phyloP scores from a whole-genome alignment of 2,888 invertebrate genomes.

The Caenorhabditis sp. region DNA sequence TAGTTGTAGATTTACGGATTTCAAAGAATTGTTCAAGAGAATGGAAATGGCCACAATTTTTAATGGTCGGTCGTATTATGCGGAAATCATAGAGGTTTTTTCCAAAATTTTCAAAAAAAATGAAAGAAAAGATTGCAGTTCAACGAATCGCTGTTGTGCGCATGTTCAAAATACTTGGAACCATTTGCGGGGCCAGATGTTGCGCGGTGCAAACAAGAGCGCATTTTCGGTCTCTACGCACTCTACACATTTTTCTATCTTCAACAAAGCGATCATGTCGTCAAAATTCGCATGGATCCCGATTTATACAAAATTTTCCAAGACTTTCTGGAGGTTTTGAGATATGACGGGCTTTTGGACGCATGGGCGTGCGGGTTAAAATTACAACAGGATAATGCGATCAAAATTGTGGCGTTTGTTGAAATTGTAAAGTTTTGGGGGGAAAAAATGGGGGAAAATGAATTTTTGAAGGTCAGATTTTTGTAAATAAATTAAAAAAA shows the following conservation, averaged over 20 bases:
- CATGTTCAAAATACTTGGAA: constrained; percentile 21
- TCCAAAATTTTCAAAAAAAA: not conserved
- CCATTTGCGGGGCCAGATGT: constrained; percentile 4
- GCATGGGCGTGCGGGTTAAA: constrained; percentile 16
- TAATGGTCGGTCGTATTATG: constrained; percentile 21
- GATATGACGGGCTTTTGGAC: constrained; percentile 5
- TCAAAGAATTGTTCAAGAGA: constrained; percentile 13
- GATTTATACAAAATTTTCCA: constrained; percentile 16
- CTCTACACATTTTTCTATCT: constrained; percentile 31
- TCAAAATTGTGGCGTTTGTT: constrained; percentile 24
- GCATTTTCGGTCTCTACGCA: constrained; percentile 28
- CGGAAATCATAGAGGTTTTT: constrained; percentile 28
- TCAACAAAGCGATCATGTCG: constrained; percentile 18
- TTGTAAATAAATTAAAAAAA: too few species aligned
- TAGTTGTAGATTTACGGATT: constrained; percentile 10
- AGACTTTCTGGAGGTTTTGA: not conserved
- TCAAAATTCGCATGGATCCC: constrained; percentile 37
- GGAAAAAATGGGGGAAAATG: too few species aligned
- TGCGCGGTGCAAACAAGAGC: constrained; percentile 15
- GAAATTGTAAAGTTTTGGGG: constrained; percentile 17
- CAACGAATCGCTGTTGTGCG: constrained; percentile 22
- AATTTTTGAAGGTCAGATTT: too few species aligned
- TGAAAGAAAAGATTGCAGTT: constrained; percentile 19
- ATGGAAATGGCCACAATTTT: constrained; percentile 19
- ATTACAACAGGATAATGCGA: constrained; percentile 16